Conservation (phyloP, 1,140 invertebrate genomes). For the Cydia amplana region DNA sequence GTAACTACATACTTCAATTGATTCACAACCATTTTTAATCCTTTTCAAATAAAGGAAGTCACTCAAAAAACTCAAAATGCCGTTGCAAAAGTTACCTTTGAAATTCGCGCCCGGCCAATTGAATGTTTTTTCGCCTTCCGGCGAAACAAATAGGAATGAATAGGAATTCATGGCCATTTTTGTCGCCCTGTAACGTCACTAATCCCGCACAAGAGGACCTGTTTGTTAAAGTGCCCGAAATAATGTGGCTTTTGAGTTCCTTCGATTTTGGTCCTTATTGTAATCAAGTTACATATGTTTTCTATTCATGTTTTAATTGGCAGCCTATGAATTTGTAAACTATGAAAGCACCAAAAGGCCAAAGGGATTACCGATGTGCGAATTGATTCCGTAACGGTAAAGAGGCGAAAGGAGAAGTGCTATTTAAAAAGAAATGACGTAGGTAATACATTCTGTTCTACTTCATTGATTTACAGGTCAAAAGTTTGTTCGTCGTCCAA, state of each 20-base stretch:
- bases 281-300: neutral
- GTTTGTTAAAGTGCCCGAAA: constrained; percentile 3
- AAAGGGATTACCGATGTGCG: neutral
- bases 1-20: neutral
- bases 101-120: constrained; percentile 1
- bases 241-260: neutral
- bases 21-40: neutral
- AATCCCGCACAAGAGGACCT: neutral
- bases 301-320: neutral
- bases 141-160: too few species aligned
- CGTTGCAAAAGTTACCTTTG: neutral
- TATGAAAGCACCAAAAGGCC: neutral
- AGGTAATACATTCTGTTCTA: neutral
- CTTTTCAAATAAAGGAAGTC: neutral
- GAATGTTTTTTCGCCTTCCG: constrained; percentile 13
- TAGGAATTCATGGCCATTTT: neutral
- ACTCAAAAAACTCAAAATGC: neutral
- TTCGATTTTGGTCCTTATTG: neutral
- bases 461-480: too few species aligned
- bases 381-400: neutral
- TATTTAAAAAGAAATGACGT: neutral
- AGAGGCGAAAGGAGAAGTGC: neutral
- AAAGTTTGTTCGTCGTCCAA: too few species aligned
- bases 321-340: neutral
- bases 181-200: neutral